Base-by-base conservation (phyloP, 2,888 invertebrate species). In the Drosophila kanekoi region DNA sequence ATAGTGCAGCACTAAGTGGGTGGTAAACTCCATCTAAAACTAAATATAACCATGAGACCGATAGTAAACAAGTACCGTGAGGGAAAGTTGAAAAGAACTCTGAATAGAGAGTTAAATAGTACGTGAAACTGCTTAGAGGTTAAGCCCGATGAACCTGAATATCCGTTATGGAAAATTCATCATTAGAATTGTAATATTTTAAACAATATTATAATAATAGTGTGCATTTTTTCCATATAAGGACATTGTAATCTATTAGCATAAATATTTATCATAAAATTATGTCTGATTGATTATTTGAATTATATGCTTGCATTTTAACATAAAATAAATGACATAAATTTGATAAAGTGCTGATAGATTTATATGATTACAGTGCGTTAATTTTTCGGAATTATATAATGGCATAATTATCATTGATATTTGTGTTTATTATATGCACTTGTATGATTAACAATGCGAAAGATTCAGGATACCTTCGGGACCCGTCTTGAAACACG, bases 21-120 rank as follows among this genome's bases (percentile, higher is more conserved):
- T n/a, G n/a, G n/a, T n/a, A n/a, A n/a, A n/a, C n/a, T n/a, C n/a
- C n/a, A n/a, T n/a, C n/a, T n/a, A n/a, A n/a, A n/a, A n/a, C n/a
- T n/a, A n/a, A n/a, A n/a, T n/a, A n/a, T n/a, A n/a, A n/a, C n/a
- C n/a, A n/a, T n/a, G n/a, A n/a, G n/a, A n/a, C n/a, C n/a, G n/a
- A 95, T 94, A 94, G 94, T 93, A 93, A 93, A 93, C 93, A 94
- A 94, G 94, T 94, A 94, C 94, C 94, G 94, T 94, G 94, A 95
- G 94, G 94, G 94, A 95, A 95, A 95, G 94, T 93, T 94, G 94
- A 93, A 94, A 94, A 95, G 92, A 93, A 93, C 72, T 76, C 67
- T 72, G 72, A 77, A 70, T 64, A 76, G 67, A 75, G 69, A 93
- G 93, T 93, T 92, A 91, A 93, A 93, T 87, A 93, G 93, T 91